These are phyloP conservation scores for Poecilus cupreus DNA, from an alignment of 2,888 invertebrate genomes.

Conservation along the genomic window DNA sequence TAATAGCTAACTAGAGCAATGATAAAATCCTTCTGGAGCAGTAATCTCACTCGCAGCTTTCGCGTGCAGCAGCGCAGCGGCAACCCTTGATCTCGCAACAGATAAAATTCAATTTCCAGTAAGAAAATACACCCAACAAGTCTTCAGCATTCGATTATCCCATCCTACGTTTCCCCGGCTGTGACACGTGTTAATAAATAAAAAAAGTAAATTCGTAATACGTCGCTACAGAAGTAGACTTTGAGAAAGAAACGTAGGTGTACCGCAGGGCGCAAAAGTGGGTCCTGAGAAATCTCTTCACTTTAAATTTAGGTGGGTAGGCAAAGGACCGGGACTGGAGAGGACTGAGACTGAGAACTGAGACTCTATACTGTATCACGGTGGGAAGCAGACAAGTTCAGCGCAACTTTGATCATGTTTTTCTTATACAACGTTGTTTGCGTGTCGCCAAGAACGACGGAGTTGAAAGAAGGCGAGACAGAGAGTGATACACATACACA, in stretches of 20 bases:
- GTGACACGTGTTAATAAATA: constrained; percentile 16
- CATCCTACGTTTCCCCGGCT: not conserved
- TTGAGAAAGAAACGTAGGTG: not conserved
- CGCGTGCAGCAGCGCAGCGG: not conserved
- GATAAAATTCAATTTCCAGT: constrained; percentile 20
- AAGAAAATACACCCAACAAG: not conserved
- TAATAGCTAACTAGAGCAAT: not conserved
- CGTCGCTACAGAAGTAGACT: not conserved
- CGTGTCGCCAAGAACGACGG: constrained; percentile 5
- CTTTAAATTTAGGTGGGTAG: constrained; percentile 28
- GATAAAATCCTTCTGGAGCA: not conserved
- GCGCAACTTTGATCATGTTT: constrained; percentile 36
- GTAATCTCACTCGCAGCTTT: not conserved
- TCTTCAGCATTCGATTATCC: not conserved
- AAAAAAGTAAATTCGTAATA: constrained; percentile 32
- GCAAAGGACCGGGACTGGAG: not conserved
- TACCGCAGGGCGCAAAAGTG: not conserved
- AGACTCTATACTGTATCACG: constrained; percentile 10
- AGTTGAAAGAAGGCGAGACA: constrained; percentile 13
- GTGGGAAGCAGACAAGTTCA: constrained; percentile 8
- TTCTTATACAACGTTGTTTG: constrained; percentile 39
- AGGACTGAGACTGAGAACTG: too few relatives aligned
- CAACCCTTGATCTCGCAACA: not conserved
- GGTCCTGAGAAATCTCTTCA: constrained; percentile 5
- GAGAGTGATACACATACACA: constrained; percentile 10